A percentile compares a stretch with the other conserved stretches of the same genome.
phyloP scores from a whole-genome alignment of 2,888 invertebrate species.

The Scaptomyza tumidula region DNA sequence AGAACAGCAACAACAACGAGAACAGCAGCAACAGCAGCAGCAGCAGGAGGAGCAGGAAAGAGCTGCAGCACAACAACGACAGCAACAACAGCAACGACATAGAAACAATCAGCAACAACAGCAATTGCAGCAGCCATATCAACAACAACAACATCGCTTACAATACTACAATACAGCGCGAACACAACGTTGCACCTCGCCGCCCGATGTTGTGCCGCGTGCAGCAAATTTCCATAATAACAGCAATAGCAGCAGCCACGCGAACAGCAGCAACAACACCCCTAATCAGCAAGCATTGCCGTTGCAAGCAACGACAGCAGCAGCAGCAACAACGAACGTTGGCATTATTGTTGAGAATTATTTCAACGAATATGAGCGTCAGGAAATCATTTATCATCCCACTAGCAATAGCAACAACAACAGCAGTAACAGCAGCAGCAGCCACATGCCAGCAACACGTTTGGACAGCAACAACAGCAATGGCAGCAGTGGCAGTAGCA shows the following conservation, averaged over 20 bases:
- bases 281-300: constrained; percentile 40
- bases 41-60: constrained; percentile 51
- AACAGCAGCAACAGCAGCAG: constrained; percentile 44
- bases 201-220: constrained; percentile 83
- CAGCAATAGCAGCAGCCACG: constrained; percentile 35
- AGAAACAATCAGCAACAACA: constrained; percentile 67
- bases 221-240: constrained; percentile 77
- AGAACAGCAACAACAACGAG: constrained; percentile 42
- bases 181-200: constrained; percentile 80
- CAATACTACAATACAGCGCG: constrained; percentile 63
- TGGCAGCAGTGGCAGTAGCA: constrained; percentile 35
- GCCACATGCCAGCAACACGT: constrained; percentile 58
- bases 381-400: constrained; percentile 83
- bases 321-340: constrained; percentile 45
- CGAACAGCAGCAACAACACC: constrained; percentile 49
- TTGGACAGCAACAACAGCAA: constrained; percentile 18
- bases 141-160: constrained; percentile 56
- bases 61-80: constrained; percentile 51
- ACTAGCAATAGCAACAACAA: constrained; percentile 52
- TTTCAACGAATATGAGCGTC: constrained; percentile 84
- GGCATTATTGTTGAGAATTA: constrained; percentile 83
- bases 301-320: constrained; percentile 40
- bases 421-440: constrained; percentile 46
- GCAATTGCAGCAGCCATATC: constrained; percentile 68
- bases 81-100: constrained; percentile 65